Evolutionary conservation across 2,888 invertebrate genomes (phyloP).

Genomic region (Ischnura elegans): DNA sequence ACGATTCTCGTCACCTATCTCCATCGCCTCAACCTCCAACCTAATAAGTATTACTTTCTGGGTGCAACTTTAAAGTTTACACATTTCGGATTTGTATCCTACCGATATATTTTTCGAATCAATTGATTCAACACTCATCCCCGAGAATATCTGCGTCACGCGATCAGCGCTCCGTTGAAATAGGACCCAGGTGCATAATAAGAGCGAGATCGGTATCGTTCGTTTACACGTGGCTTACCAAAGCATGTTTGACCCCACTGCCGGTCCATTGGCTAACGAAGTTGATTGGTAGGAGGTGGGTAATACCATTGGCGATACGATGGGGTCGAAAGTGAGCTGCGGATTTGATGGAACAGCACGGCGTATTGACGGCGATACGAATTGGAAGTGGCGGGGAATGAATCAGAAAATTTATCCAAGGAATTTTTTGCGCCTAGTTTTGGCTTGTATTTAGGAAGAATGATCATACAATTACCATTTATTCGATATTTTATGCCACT

Average conservation of each 20-base stretch:
- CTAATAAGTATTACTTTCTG: too few relatives aligned
- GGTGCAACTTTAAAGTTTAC: too few relatives aligned
- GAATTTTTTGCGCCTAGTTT: too few relatives aligned
- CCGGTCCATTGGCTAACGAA: background rate
- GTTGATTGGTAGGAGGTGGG: background rate
- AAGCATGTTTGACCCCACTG: background rate
- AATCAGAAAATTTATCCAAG: background rate
- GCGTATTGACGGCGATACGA: background rate
- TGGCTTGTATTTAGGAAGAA: too few relatives aligned
- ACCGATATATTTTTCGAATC: background rate
- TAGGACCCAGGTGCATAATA: background rate
- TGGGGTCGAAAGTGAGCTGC: too few relatives aligned
- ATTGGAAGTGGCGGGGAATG: background rate
- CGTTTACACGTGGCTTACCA: background rate
- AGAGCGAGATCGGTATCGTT: background rate
- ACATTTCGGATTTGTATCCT: too few relatives aligned
- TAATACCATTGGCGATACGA: background rate
- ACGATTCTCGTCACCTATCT: too few relatives aligned
- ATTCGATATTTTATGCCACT: too few relatives aligned
- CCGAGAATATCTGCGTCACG: background rate
- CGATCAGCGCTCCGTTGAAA: background rate
- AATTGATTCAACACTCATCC: background rate
- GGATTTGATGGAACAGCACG: background rate
- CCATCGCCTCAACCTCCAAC: too few relatives aligned
- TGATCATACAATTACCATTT: too few relatives aligned